Evolutionary conservation across 1,140 invertebrate species (phyloP), one percentile per base, ranked within the genome.

Genomic region (Battus philenor): DNA sequence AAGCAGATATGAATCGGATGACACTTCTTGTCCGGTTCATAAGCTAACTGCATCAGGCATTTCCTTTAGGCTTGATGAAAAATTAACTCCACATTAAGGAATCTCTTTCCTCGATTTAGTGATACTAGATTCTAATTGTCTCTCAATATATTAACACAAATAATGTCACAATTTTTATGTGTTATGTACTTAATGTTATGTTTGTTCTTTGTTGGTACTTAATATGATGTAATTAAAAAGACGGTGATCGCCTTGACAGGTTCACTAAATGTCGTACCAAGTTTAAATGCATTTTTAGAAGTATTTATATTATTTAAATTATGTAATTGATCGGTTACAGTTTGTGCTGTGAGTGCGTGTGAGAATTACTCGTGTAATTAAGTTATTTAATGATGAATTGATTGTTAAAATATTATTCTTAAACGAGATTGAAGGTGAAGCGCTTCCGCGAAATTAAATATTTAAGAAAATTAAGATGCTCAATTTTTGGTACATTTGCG

Each of bases 41-140:
- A 44, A 50, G 24, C 17, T 56, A 50, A 49, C 33, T 48, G 43
- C 54, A 48, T 75, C 59, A 64, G 57, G 39, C 47, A 45, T 32
- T 38, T 33, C 38, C 50, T n/a, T n/a, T 44, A 54, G 44, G 49
- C 64, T 55, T 70, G 55, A 49, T 50, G 57, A 54, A 52, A 63
- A 54, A 56, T 50, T 54, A 59, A 63, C 59, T 74, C 64, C 59
- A 72, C 54, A 61, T 55, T 73, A 78, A 69, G 73, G 67, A 78
- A 77, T 75, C 58, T 73, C 69, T 79, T 72, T 81, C 75, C 77
- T 85, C 71, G 66, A 62, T 73, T 73, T 85, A 85, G 81, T 85
- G 81, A 85, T 85, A 85, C 73, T 85, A 85, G 81, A 66, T 80
- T 71, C 78, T 85, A 85, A 81, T 77, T 70, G 47, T 71, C 63